These are phyloP conservation scores for Motacilla tschutschensis DNA, from an alignment of 2,113 vertebrate genomes.

Conservation along the genomic window DNA sequence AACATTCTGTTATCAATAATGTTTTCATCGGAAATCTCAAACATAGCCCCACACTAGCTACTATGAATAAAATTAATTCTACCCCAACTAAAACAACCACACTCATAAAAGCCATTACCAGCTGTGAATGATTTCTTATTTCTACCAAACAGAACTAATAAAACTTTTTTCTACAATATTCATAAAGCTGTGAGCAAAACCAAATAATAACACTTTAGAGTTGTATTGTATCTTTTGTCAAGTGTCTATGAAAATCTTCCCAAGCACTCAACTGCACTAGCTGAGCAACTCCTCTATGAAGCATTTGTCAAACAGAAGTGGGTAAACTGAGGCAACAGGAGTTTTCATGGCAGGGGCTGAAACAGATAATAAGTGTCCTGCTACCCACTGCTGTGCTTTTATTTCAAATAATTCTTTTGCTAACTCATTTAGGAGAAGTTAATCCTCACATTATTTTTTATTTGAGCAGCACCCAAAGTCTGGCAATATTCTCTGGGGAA, in stretches of 20 bases:
- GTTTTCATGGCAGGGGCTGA: not conserved
- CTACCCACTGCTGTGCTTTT: not conserved
- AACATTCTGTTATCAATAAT: not conserved
- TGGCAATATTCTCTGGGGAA: not conserved
- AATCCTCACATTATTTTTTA: not conserved
- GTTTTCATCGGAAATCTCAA: not conserved
- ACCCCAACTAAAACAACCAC: not conserved
- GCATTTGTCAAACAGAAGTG: not conserved
- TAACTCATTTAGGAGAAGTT: not conserved
- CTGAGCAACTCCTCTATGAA: not conserved
- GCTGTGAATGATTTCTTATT: conserved; percentile 19
- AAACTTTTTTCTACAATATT: not conserved
- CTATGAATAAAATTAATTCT: not conserved
- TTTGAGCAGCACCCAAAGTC: not conserved
- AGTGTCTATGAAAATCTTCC: not conserved
- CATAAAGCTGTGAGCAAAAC: conserved; percentile 8
- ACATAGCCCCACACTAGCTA: not conserved
- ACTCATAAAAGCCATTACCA: not conserved
- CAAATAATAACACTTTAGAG: not conserved
- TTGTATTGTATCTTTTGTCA: not conserved
- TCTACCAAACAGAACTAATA: conserved; percentile 16
- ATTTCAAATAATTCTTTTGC: not conserved
- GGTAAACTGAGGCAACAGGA: not conserved
- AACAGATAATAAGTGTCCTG: not conserved
- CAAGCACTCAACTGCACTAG: not conserved